phyloP scores from a whole-genome alignment of 1,140 invertebrate species.

The Drosophila busckii region DNA sequence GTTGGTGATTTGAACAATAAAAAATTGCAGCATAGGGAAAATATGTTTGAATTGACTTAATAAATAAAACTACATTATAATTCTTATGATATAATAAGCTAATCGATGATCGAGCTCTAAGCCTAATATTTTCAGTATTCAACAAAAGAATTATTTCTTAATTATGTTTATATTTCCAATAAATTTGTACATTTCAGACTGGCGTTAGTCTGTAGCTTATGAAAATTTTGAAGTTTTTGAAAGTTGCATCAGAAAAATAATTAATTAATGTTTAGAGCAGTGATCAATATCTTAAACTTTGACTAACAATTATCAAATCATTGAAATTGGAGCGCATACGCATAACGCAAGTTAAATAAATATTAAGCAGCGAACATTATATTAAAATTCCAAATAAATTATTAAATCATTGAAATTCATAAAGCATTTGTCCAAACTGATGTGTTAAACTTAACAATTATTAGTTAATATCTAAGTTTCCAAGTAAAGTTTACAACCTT shows the following conservation, averaged over 20 bases:
- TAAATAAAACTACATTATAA: too few relatives aligned
- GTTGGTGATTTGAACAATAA: too few relatives aligned
- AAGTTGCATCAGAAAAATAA: constrained; percentile 8
- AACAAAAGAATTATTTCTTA: too few relatives aligned
- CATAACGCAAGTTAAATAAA: constrained; percentile 6
- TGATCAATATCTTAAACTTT: too few relatives aligned
- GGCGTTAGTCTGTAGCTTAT: neutral
- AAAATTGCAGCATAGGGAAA: too few relatives aligned
- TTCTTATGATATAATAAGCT: too few relatives aligned
- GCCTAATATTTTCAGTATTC: too few relatives aligned
- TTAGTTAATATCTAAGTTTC: constrained; percentile 19
- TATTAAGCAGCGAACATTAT: neutral
- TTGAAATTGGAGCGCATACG: neutral
- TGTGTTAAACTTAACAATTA: too few relatives aligned
- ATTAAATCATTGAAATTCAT: too few relatives aligned
- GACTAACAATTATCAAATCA: constrained; percentile 2
- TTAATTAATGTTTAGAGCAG: constrained; percentile 18
- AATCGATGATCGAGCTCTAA: too few relatives aligned
- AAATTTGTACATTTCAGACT: constrained; percentile 3
- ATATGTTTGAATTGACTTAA: too few relatives aligned
- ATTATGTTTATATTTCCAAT: neutral
- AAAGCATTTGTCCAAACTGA: constrained; percentile 42
- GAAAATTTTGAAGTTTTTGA: neutral
- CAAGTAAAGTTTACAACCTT: neutral
- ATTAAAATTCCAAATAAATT: constrained; percentile 20